phyloP scores from a whole-genome alignment of 2,113 vertebrate species.

The Colius striatus region DNA sequence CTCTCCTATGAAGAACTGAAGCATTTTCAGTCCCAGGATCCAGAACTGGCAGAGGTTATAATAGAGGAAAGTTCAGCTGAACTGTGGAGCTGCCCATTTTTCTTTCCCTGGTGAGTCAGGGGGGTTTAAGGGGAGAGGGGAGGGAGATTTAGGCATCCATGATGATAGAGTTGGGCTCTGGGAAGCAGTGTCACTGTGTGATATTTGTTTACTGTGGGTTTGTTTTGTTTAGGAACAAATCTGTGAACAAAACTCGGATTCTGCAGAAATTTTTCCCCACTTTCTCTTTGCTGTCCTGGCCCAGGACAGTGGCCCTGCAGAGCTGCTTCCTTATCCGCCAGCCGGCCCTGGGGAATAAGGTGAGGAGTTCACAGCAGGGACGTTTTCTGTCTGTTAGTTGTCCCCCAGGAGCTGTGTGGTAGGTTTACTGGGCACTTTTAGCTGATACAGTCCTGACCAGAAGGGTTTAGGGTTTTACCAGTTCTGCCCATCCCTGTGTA shows the following conservation, averaged over 20 bases:
- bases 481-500: background rate
- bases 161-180: background rate
- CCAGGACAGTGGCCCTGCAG: conserved; percentile 71
- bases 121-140: background rate
- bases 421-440: too few species aligned
- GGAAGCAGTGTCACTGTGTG: background rate
- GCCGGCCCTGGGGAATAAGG: conserved; percentile 76
- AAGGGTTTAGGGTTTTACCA: background rate
- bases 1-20: conserved; percentile 71
- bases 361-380: conserved; percentile 18
- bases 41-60: conserved; percentile 69
- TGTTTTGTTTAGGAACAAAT: conserved; percentile 70
- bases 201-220: background rate
- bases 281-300: conserved; percentile 70
- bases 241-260: conserved; percentile 73
- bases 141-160: background rate
- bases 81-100: conserved; percentile 74
- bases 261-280: conserved; percentile 75
- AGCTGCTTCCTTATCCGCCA: conserved; percentile 75
- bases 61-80: conserved; percentile 68
- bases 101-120: conserved; percentile 75
- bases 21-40: conserved; percentile 72
- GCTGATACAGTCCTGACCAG: background rate
- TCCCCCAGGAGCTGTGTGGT: background rate
- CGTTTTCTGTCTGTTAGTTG: background rate